Base-by-base conservation (phyloP, 1,140 invertebrate species). In the Formica selysi region DNA sequence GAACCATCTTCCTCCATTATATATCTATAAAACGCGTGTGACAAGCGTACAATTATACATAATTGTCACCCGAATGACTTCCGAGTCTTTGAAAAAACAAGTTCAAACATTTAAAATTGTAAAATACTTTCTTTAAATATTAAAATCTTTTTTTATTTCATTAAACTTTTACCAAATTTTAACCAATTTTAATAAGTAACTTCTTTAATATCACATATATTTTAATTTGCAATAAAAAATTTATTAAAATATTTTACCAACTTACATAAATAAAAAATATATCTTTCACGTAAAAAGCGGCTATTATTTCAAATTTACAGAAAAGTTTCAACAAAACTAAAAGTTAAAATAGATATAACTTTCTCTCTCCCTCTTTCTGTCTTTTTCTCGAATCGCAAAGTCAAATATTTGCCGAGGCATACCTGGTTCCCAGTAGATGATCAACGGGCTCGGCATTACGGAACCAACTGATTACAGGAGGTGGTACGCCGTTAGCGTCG, bases 391-490 rank as follows among this genome's bases (percentile, higher is more conserved):
- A 2, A 71, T 61, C 2, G 16, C 8, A 57, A 48, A 84, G 36
- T 13, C 44, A 87, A 26, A 83, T 48, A 81, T 57, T 64, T 48
- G 61, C 13, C 10, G 19, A 41, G n/a, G 48, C 51, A 76, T 86
- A 93, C 95, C 94, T 93, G 90, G 93, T 93, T 86, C 85, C 94
- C 85, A 94, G 78, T 83, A 93, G 93, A 86, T 87, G 90, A 73
- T 96, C 95, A 1, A 97, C 92, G 11, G 95, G 90, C 71, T 96
- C 95, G 0, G 96, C 96, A 93, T 98, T 98, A 90, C 96, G 96
- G 87, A 96, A 98, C 97, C 98, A 98, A 36, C 96, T 97, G n/a
- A 98, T 97, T 67, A 96, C 96, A 0, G 98, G 98, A 70, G 96
- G 94, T 4, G 98, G 98, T 85, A 97, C 97, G 1, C 98, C 98